These are phyloP conservation scores for Nomada goodeniana DNA, from an alignment of 2,888 invertebrate species.

Conservation along the genomic window DNA sequence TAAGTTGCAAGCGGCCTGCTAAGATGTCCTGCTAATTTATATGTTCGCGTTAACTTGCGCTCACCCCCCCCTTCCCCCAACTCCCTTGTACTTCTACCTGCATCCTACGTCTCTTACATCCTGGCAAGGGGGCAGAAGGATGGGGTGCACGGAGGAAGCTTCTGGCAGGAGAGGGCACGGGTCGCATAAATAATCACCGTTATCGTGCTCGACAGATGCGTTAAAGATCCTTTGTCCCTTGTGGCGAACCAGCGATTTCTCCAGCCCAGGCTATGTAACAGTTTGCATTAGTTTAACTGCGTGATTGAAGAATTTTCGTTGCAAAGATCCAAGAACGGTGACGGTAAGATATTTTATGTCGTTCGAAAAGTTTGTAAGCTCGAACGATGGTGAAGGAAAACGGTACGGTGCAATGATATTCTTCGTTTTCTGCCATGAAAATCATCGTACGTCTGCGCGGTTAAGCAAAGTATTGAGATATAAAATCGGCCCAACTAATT, in stretches of 20 bases:
- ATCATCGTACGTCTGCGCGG: no score
- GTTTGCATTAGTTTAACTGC: no score
- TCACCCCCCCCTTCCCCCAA: slow-evolving; percentile 58
- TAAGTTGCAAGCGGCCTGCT: slow-evolving; percentile 84
- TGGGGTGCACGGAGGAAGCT: slow-evolving; percentile 75
- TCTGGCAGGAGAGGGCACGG: slow-evolving; percentile 80
- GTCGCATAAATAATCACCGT: slow-evolving; percentile 83
- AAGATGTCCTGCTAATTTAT: slow-evolving; percentile 84
- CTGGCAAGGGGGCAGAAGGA: slow-evolving; percentile 57
- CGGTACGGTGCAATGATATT: no score
- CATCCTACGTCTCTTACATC: slow-evolving; percentile 65
- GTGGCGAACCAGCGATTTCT: slow-evolving; percentile 59
- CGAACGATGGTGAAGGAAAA: no score
- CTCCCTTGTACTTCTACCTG: slow-evolving; percentile 59
- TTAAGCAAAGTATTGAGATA: no score
- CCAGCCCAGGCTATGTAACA: slow-evolving; percentile 5
- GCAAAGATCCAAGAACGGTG: no score
- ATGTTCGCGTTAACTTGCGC: slow-evolving; percentile 83
- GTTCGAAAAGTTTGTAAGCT: no score
- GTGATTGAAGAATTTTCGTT: no score
- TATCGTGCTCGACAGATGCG: slow-evolving; percentile 82
- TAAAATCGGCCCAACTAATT: slow-evolving; percentile 21
- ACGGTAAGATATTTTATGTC: no score
- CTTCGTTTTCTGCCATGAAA: no score
- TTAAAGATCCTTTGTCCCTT: slow-evolving; percentile 79